A percentile compares a stretch with the other conserved stretches of the same genome.
phyloP scores from a whole-genome alignment of 2,113 vertebrate genomes.

The Nycticryphes semicollaris region DNA sequence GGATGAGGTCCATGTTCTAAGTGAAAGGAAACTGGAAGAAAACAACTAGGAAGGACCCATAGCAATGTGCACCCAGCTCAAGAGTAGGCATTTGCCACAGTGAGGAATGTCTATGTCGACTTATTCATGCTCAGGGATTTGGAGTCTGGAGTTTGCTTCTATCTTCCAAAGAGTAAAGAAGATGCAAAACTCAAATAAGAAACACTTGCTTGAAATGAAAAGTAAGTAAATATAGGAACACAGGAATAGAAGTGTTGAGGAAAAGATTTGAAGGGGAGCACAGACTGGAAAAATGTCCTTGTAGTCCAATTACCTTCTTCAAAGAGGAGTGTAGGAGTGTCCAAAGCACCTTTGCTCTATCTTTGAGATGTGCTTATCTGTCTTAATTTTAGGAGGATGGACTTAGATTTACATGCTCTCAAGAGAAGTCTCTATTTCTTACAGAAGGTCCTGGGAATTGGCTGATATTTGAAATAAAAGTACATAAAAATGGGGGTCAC shows the following conservation, averaged over 20 bases:
- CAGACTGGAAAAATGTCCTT: fast-evolving
- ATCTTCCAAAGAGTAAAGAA: background rate
- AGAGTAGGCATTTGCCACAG: background rate
- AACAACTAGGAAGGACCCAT: background rate
- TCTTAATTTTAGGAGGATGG: background rate
- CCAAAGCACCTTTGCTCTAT: background rate
- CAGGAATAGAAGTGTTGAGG: background rate
- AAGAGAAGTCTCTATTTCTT: background rate
- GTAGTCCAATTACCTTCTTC: background rate
- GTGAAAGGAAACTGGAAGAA: background rate
- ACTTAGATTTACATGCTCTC: background rate
- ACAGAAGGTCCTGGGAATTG: background rate
- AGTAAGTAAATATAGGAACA: background rate
- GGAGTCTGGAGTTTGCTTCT: background rate
- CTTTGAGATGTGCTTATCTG: background rate
- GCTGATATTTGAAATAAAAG: background rate
- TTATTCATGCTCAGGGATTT: background rate
- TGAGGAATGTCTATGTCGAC: background rate
- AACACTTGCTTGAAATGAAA: background rate
- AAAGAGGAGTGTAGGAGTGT: background rate
- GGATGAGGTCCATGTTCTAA: background rate
- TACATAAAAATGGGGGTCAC: background rate
- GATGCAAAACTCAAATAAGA: background rate
- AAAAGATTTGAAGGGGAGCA: background rate
- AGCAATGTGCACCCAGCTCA: background rate